Conservation (phyloP, 1,140 invertebrate genomes). For the Micrasema longulum region DNA sequence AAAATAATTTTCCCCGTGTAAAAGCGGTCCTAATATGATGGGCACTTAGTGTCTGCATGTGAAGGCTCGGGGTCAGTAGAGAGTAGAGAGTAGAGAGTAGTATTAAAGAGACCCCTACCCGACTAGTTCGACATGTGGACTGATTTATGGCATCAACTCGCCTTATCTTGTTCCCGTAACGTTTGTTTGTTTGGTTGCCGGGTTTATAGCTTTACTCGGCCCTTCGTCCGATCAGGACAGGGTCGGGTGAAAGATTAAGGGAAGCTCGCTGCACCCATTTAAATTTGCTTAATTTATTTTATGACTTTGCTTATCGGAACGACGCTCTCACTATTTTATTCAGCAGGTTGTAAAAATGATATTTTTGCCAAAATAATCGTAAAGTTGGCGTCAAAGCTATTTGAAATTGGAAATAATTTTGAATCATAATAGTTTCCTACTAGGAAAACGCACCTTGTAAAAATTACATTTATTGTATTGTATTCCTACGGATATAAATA, state of each 20-base stretch:
- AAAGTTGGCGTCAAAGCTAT: too few species aligned
- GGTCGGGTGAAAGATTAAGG: neutral
- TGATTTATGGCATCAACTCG: conserved; percentile 51
- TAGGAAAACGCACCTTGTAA: too few species aligned
- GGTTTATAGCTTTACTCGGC: conserved; percentile 50
- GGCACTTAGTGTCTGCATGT: too few species aligned
- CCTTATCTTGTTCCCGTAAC: conserved; percentile 54
- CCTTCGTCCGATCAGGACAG: conserved; percentile 31
- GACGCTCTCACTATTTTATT: too few species aligned
- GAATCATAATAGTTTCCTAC: too few species aligned
- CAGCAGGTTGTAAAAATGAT: too few species aligned
- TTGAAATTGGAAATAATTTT: too few species aligned
- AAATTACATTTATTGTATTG: too few species aligned
- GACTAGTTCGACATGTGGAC: conserved; percentile 52
- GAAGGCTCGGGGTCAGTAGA: neutral
- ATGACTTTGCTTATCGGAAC: too few species aligned
- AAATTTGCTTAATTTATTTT: neutral
- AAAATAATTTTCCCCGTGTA: neutral
- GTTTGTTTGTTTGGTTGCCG: conserved; percentile 54
- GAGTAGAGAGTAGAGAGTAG: conserved; percentile 35
- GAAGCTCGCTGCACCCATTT: neutral
- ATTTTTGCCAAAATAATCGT: too few species aligned
- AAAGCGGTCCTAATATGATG: neutral
- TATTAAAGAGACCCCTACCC: too few species aligned
- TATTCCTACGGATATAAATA: too few species aligned